Evolutionary conservation across 2,113 vertebrate genomes (phyloP), one percentile per base, ranked within the genome.

Genomic region (Neolamprologus sp.): DNA sequence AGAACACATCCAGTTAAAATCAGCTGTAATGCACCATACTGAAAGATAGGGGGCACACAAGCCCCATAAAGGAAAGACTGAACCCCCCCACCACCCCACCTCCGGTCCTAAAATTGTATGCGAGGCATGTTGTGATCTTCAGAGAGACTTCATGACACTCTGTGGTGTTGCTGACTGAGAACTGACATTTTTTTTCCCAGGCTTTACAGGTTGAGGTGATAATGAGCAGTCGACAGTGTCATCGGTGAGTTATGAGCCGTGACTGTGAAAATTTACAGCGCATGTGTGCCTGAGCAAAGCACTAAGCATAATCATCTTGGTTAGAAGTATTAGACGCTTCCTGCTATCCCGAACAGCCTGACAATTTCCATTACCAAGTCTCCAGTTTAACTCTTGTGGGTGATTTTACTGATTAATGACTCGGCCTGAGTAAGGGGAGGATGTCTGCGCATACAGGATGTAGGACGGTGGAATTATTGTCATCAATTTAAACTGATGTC

Each of bases 181-280:
- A 54, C 7, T 21, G n/a, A 19, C 11, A 6, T 57, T 16, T 55
- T 84, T 68, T 47, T 45, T 0, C 7, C 26, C 42, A 30, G 42
- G 16, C 35, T 40, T 87, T 65, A 47, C 89, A 86, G 71, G 79
- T 83, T 6, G n/a, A 87, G 82, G 88, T 91, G 93, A 87, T 92
- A 87, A 94, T 85, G 75, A 90, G 63, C 80, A 82, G 80, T 28
- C 6, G 53, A 4, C 60, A 21, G 63, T 45, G 84, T 30, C 30
- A 79, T 45, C 9, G 7, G 53, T 58, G 14, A 45, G 33, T 86
- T 75, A 78, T 68, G 60, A 89, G 81, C 45, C 13, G 30, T 23
- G 7, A 17, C 68, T 88, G 33, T 53, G 47, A 73, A 82, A 65
- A 55, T 51, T 54, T 33, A 83, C 73, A 37, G 51, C 55, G 10